Conservation (phyloP, 2,888 invertebrate genomes). For the Notocelia uddmanniana region DNA sequence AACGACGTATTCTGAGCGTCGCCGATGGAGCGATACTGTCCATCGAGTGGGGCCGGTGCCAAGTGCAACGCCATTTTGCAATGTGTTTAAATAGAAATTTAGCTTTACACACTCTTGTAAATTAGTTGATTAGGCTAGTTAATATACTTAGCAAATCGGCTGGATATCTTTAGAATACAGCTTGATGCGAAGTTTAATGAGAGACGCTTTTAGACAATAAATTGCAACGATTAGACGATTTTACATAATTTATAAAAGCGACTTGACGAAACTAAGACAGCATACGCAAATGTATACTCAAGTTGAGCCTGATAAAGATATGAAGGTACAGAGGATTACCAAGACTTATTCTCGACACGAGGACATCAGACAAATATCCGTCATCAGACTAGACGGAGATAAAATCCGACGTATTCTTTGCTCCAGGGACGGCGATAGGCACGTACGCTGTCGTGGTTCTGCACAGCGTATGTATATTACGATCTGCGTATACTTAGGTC, state of each 20-base stretch:
- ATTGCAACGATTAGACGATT: not conserved
- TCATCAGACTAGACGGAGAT: conserved; percentile 39
- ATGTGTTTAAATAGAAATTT: conserved; percentile 37
- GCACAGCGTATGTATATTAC: conserved; percentile 3
- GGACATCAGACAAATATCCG: conserved; percentile 41
- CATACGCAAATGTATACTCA: conserved; percentile 23
- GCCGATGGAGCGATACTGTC: conserved; percentile 41
- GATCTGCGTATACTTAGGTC: conserved; percentile 16
- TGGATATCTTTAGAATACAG: not conserved
- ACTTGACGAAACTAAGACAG: not conserved
- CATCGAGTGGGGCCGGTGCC: conserved; percentile 33
- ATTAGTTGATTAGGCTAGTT: conserved; percentile 32
- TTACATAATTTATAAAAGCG: not conserved
- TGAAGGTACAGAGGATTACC: conserved; percentile 22
- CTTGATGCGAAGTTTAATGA: conserved; percentile 1
- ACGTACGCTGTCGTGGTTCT: conserved; percentile 10
- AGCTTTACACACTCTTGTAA: conserved; percentile 37
- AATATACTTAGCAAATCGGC: conserved; percentile 21
- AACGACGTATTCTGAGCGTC: conserved; percentile 33
- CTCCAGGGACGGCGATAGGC: conserved; percentile 14
- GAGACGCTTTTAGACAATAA: conserved; percentile 2
- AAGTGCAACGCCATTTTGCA: conserved; percentile 41
- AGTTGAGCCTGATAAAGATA: conserved; percentile 32
- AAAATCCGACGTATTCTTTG: conserved; percentile 37
- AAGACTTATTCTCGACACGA: conserved; percentile 35